A percentile compares a stretch with the other conserved stretches of the same genome.
These are phyloP conservation scores for Andrena minutula DNA, from an alignment of 2,888 invertebrate genomes.

Conservation along the genomic window DNA sequence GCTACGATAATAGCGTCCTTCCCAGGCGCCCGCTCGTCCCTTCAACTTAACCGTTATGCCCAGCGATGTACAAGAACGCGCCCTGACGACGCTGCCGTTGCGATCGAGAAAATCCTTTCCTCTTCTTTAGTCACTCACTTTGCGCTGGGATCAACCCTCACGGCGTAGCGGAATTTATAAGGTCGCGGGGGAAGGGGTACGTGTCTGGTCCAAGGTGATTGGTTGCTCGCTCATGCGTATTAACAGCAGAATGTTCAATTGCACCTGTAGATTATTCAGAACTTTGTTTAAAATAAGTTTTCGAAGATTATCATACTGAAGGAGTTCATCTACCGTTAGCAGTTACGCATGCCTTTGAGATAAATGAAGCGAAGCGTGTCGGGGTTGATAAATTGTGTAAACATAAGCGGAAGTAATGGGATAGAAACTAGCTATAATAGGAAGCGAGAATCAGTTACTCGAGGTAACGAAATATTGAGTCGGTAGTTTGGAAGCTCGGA, in stretches of 20 bases:
- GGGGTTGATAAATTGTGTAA: not conserved
- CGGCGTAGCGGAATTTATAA: slow-evolving; percentile 66
- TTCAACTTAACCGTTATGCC: slow-evolving; percentile 75
- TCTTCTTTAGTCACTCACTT: slow-evolving; percentile 66
- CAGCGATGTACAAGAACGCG: slow-evolving; percentile 75
- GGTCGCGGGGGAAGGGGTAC: slow-evolving; percentile 48
- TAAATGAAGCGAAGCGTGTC: too few species aligned
- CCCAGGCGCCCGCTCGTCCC: slow-evolving; percentile 75
- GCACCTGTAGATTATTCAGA: not conserved
- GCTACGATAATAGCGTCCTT: slow-evolving; percentile 78
- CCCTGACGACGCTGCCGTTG: slow-evolving; percentile 56
- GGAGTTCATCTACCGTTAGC: too few species aligned
- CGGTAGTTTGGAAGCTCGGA: not conserved
- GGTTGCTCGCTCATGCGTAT: not conserved
- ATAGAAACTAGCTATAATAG: not conserved
- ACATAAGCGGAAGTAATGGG: not conserved
- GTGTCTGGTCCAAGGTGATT: not conserved
- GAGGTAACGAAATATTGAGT: not conserved
- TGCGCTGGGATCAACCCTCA: slow-evolving; percentile 72
- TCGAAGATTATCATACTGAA: not conserved
- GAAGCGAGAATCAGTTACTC: not conserved
- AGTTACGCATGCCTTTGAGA: too few species aligned
- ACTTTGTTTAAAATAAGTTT: not conserved
- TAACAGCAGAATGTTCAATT: not conserved
- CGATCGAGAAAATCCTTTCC: slow-evolving; percentile 59